A percentile compares a stretch with the other conserved stretches of the same genome.
These are phyloP conservation scores for Bos indicus DNA, from an alignment of 2,113 vertebrate species.

Conservation along the genomic window DNA sequence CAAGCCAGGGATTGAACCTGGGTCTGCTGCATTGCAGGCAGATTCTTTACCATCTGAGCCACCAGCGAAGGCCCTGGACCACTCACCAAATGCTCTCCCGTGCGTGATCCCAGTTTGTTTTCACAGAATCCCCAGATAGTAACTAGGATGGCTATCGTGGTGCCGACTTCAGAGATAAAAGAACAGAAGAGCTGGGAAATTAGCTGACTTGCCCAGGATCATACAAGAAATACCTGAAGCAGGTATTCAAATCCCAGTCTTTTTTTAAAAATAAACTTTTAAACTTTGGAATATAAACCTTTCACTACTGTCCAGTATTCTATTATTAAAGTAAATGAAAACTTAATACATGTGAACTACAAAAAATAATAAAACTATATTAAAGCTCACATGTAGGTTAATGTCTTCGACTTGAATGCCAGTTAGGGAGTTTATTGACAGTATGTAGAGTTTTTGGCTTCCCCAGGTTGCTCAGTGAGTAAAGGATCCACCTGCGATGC, in stretches of 20 bases:
- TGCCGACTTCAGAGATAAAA: not conserved
- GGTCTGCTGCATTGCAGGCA: not conserved
- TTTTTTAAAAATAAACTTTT: not conserved
- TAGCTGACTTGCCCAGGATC: not conserved
- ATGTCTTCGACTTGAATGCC: not conserved
- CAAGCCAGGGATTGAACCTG: not conserved
- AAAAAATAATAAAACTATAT: not conserved
- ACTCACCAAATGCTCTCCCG: rapidly evolving
- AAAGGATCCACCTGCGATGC: not conserved
- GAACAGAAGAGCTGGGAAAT: not conserved
- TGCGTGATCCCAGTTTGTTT: rapidly evolving
- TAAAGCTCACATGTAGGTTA: not conserved
- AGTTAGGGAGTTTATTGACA: not conserved
- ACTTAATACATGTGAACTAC: not conserved
- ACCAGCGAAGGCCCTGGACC: not conserved
- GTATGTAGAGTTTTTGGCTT: not conserved
- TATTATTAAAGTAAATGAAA: not conserved
- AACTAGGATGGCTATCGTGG: not conserved
- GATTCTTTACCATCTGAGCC: not conserved
- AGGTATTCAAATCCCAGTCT: not conserved
- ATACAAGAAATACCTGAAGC: not conserved
- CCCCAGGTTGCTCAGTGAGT: not conserved
- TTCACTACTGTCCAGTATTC: not conserved
- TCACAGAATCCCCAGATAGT: not conserved
- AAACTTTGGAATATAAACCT: not conserved